Percentiles rank a stretch among this genome's conserved stretches.
These are phyloP conservation scores for Brachionus asplanchnoidis DNA, from an alignment of 1,140 invertebrate genomes.

Conservation along the genomic window DNA sequence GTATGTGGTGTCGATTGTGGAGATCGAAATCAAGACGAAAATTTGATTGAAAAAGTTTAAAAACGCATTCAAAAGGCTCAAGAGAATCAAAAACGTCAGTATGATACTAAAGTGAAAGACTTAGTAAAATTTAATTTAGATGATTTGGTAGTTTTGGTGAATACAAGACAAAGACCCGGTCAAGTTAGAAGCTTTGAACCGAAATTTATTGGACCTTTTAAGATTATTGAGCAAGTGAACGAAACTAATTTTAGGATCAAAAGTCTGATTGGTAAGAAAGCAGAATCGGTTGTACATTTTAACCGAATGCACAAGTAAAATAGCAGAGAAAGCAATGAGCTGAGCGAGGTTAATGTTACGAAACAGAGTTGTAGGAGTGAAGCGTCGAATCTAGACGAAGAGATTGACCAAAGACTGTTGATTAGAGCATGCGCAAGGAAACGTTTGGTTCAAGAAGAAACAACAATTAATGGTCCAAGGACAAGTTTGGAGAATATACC, in stretches of 20 bases:
- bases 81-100: slow-evolving; percentile 3
- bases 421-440: not conserved
- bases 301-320: not conserved
- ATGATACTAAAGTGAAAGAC: not conserved
- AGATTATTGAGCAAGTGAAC: not conserved
- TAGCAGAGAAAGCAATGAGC: not conserved
- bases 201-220: slow-evolving; percentile 8
- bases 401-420: not conserved
- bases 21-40: not conserved
- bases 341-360: not conserved
- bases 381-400: not conserved
- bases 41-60: not conserved
- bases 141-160: not conserved
- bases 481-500: not conserved
- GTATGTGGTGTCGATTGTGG: not conserved
- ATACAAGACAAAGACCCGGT: not conserved
- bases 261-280: not conserved
- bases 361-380: not conserved
- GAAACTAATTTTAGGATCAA: not conserved
- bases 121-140: not conserved
- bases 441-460: not conserved
- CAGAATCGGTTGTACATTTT: not conserved
- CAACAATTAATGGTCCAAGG: not conserved
- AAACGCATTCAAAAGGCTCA: not conserved
- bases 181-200: slow-evolving; percentile 15